These are phyloP conservation scores for Yponomeuta sedellus DNA, from an alignment of 2,888 invertebrate species.

Conservation along the genomic window DNA sequence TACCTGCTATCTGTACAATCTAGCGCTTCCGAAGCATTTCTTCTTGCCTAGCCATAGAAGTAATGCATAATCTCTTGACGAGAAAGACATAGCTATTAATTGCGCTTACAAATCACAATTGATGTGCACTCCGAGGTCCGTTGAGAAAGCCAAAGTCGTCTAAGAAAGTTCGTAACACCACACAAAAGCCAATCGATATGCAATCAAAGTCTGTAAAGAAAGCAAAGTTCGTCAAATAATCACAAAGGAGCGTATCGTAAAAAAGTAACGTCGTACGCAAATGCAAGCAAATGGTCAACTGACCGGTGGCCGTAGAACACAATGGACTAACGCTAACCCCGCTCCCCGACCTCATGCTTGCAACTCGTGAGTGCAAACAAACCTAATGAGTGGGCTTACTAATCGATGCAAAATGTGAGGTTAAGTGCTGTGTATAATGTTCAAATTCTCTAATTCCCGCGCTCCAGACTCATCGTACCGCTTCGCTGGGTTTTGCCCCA, in stretches of 20 bases:
- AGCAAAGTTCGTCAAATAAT: slow-evolving; percentile 9
- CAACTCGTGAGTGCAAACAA: too few species aligned
- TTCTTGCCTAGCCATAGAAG: slow-evolving; percentile 4
- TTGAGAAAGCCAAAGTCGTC: slow-evolving; percentile 8
- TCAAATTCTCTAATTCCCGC: too few species aligned
- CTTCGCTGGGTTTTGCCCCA: too few species aligned
- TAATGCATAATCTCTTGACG: slow-evolving; percentile 17
- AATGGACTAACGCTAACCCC: slow-evolving; percentile 6
- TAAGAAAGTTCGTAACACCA: slow-evolving; percentile 8
- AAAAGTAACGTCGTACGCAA: slow-evolving; percentile 5
- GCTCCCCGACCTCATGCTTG: not conserved
- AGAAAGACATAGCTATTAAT: slow-evolving; percentile 14
- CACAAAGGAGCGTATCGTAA: slow-evolving; percentile 6
- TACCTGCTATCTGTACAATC: slow-evolving; percentile 11
- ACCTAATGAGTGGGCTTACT: too few species aligned
- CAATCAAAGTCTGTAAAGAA: slow-evolving; percentile 7
- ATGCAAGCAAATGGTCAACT: slow-evolving; percentile 8
- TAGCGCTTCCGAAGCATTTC: slow-evolving; percentile 15
- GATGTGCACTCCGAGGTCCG: slow-evolving; percentile 7
- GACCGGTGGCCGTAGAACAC: not conserved
- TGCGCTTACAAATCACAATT: slow-evolving; percentile 7
- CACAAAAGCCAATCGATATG: slow-evolving; percentile 8
- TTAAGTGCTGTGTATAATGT: too few species aligned
- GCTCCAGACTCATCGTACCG: too few species aligned
- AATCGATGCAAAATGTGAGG: too few species aligned